These are phyloP conservation scores for Drosophila melanosoma DNA, from an alignment of 2,888 invertebrate species.

Conservation along the genomic window DNA sequence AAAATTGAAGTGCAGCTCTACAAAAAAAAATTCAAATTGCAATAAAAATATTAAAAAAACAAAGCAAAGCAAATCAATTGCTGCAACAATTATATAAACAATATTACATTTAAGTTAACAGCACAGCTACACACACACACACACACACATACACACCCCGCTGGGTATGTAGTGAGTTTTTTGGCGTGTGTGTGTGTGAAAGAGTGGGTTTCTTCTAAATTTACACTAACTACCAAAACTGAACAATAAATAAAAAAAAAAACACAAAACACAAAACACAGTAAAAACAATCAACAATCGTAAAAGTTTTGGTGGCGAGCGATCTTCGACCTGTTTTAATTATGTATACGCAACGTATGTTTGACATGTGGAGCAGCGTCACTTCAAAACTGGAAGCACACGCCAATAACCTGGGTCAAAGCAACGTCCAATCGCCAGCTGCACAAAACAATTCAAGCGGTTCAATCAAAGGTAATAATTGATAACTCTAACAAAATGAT, in stretches of 20 bases:
- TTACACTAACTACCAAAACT: neutral
- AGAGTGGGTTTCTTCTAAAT: slow-evolving; percentile 13
- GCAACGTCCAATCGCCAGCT: slow-evolving; percentile 85
- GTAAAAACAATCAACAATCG: slow-evolving; percentile 1
- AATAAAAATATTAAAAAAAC: slow-evolving; percentile 2
- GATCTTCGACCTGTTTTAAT: slow-evolving; percentile 62
- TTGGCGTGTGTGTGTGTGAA: slow-evolving; percentile 10
- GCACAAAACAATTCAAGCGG: slow-evolving; percentile 85
- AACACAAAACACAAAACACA: too few relatives aligned
- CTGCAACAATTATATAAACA: slow-evolving; percentile 10
- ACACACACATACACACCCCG: neutral
- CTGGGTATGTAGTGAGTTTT: slow-evolving; percentile 30
- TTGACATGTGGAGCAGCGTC: slow-evolving; percentile 86
- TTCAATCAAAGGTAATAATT: slow-evolving; percentile 85
- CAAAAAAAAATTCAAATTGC: slow-evolving; percentile 12
- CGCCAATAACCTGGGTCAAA: slow-evolving; percentile 85
- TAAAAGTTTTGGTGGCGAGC: slow-evolving; percentile 37
- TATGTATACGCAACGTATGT: slow-evolving; percentile 86
- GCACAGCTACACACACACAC: slow-evolving; percentile 4
- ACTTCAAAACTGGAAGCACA: slow-evolving; percentile 86
- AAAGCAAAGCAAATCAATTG: neutral
- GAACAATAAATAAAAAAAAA: neutral
- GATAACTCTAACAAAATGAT: neutral
- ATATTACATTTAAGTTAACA: slow-evolving; percentile 11
- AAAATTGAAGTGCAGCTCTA: slow-evolving; percentile 30